Conservation (phyloP, 2,888 invertebrate species). For the Tetragnatha montana region DNA sequence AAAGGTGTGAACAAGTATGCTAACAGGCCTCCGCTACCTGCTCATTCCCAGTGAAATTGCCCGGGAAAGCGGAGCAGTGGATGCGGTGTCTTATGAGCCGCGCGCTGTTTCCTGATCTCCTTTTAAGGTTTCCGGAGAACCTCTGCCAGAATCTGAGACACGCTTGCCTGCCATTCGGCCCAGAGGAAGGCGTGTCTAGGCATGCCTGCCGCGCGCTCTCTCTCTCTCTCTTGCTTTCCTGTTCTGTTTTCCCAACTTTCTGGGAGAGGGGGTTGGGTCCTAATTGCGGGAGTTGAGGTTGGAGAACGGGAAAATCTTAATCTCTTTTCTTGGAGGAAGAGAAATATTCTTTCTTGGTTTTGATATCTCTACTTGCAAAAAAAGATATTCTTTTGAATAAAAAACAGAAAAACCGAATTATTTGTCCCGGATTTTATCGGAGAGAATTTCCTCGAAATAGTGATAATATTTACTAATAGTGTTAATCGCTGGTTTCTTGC, state of each 20-base stretch:
- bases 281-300: not conserved
- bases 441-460: no score
- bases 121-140: conserved; percentile 67
- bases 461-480: no score
- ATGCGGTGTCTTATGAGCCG: conserved; percentile 40
- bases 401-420: no score
- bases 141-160: conserved; percentile 53
- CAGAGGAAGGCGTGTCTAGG: conserved; percentile 45
- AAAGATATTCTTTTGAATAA: no score
- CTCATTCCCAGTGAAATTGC: conserved; percentile 26
- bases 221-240: not conserved
- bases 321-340: no score
- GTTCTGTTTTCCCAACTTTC: conserved; percentile 27
- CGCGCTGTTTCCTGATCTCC: conserved; percentile 58
- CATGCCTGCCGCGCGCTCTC: no score
- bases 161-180: conserved; percentile 48
- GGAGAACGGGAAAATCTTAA: not conserved
- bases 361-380: no score
- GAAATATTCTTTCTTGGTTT: no score
- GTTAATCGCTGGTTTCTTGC: no score
- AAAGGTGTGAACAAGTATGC: conserved; percentile 41
- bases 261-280: conserved; percentile 4
- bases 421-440: no score
- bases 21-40: conserved; percentile 54
- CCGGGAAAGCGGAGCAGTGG: conserved; percentile 21